Conservation (phyloP, 2,797 vertebrate species). For the Naso thynnoides region DNA sequence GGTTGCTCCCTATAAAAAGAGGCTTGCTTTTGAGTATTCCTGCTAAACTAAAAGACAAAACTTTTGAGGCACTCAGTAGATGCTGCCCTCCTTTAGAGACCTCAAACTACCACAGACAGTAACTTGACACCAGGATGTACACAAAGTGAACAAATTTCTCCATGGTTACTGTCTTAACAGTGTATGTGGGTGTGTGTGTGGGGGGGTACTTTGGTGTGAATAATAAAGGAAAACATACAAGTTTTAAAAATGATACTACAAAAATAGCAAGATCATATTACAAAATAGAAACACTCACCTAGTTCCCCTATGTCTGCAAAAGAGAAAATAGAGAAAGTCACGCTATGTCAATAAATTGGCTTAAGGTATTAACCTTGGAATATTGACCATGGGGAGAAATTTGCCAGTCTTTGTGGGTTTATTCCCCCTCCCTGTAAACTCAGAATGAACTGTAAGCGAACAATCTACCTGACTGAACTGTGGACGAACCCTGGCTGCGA, state of each 20-base stretch:
- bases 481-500: constrained; percentile 66
- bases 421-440: constrained; percentile 59
- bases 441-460: constrained; percentile 57
- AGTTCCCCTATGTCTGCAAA: constrained; percentile 72
- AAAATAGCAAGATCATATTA: constrained; percentile 38
- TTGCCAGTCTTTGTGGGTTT: constrained; percentile 66
- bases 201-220: too few relatives aligned
- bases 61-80: not conserved
- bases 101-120: not conserved
- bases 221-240: constrained; percentile 36
- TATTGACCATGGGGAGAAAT: constrained; percentile 77
- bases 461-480: constrained; percentile 74
- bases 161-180: constrained; percentile 23
- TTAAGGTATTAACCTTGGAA: constrained; percentile 71
- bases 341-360: constrained; percentile 64
- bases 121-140: not conserved
- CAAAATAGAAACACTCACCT: constrained; percentile 74
- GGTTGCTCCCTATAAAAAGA: not conserved
- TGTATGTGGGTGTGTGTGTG: constrained; percentile 19
- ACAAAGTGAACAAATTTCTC: constrained; percentile 69
- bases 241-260: constrained; percentile 16
- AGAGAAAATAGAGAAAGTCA: constrained; percentile 73
- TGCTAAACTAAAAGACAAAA: not conserved
- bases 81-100: not conserved
- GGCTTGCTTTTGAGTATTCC: too few relatives aligned